Base-by-base conservation (phyloP, 2,888 invertebrate species). In the Seira ritae region DNA sequence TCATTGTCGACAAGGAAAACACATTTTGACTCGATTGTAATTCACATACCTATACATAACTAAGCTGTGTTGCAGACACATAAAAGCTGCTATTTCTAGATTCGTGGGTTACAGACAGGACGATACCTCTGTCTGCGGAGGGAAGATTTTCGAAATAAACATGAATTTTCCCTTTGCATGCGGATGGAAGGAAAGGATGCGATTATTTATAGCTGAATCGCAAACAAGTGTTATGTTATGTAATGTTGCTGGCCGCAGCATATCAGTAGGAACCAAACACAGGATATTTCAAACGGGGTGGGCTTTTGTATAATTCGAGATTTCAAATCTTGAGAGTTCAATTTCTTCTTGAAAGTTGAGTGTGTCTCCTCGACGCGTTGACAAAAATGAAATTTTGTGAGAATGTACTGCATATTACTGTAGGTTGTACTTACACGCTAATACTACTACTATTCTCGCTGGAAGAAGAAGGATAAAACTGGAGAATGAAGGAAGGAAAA, bases 311-410 rank as follows among this genome's bases (percentile, higher is more conserved):
- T 50, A 50, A 50, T 50, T 50, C 12, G 6, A 50, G 37, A 60
- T 60, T 72, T 72, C 72, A 72, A 60, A 60, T 15, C 62, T n/a
- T 60, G 37, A 72, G 60, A 72, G 72, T 62, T 72, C 72, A 72
- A 72, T 62, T 72, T 72, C 20, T 69, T n/a, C 22, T 46, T 50
- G 8, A n/a, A n/a, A n/a, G n/a, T 42, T 42, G 42, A 12, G 42
- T 4, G 6, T 42, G 42, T 4, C 23, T 68, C 68, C 15, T 66
- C 23, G 20, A 23, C 12, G 50, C 22, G 23, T 46, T 72, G 72
- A 31, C 31, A 72, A 37, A n/a, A 50, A 42, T 42, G 42, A 4
- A 50, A 50, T 50, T 8, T 50, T 12, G 15, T 50, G n/a, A n/a
- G n/a, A n/a, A n/a, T n/a, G n/a, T n/a, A n/a, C n/a, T n/a, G n/a